Percentiles rank a stretch among this genome's conserved stretches.
Evolutionary conservation across 2,797 vertebrate genomes (phyloP).

Genomic region (Limnodromus scolopaceus): DNA sequence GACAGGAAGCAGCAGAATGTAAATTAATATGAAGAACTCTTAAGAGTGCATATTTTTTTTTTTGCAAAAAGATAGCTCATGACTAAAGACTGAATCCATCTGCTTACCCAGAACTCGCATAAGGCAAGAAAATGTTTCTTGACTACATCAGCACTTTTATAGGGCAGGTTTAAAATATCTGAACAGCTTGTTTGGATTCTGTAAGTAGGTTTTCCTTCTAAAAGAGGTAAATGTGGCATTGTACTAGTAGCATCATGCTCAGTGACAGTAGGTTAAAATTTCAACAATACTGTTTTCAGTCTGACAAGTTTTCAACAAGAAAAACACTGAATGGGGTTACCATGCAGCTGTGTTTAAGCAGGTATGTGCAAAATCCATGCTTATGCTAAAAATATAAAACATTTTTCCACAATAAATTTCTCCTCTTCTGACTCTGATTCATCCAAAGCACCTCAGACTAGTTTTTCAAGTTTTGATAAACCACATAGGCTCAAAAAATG

Average conservation of each 20-base stretch:
- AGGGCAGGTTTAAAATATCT: neutral
- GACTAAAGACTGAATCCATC: neutral
- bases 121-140: conserved; percentile 6
- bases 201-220: neutral
- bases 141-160: neutral
- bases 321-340: neutral
- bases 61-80: neutral
- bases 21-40: neutral
- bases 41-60: neutral
- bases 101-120: neutral
- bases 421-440: neutral
- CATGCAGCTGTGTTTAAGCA: neutral
- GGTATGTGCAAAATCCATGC: neutral
- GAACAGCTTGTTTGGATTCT: neutral
- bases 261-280: neutral
- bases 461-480: neutral
- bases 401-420: neutral
- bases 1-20: neutral
- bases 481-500: neutral
- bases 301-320: neutral
- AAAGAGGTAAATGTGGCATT: conserved; percentile 2
- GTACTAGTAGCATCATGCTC: neutral
- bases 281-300: neutral
- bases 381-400: neutral
- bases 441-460: neutral